phyloP scores from a whole-genome alignment of 2,888 invertebrate genomes.

The Antitype chi region DNA sequence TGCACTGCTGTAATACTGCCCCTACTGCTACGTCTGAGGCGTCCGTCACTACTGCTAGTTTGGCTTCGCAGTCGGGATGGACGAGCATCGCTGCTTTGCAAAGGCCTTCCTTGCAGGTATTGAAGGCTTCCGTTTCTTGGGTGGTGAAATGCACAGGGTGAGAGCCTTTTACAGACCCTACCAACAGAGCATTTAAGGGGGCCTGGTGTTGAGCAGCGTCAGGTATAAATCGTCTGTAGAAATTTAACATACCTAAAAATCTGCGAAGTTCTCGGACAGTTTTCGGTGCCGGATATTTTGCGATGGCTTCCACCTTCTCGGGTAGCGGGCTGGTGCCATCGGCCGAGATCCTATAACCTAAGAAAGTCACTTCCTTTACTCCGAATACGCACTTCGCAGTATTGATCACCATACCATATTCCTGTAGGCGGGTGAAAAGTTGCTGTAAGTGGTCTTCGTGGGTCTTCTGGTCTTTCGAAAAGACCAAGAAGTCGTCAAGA shows the following conservation, averaged over 20 bases:
- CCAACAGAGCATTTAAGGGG: slow-evolving; percentile 8
- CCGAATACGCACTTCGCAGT: no score
- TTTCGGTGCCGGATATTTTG: not conserved
- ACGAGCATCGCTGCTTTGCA: not conserved
- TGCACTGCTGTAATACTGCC: not conserved
- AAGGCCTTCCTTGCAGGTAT: not conserved
- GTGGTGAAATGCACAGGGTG: slow-evolving; percentile 1
- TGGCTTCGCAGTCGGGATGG: not conserved
- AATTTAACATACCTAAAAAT: slow-evolving; percentile 13
- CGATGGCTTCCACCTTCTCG: not conserved
- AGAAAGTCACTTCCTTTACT: no score
- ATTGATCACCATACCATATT: no score
- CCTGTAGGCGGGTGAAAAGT: no score
- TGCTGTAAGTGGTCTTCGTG: no score
- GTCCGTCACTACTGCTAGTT: not conserved
- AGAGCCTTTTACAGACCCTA: slow-evolving; percentile 5
- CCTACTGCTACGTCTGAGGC: not conserved
- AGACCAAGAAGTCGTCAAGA: no score
- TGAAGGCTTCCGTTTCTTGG: no score
- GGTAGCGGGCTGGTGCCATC: slow-evolving; percentile 6
- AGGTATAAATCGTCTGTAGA: slow-evolving; percentile 16
- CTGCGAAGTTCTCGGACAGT: slow-evolving; percentile 1
- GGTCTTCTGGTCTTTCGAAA: no score
- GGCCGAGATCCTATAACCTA: slow-evolving; percentile 1
- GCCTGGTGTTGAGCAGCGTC: slow-evolving; percentile 10